Percentiles rank a stretch among this genome's conserved stretches.
phyloP scores from a whole-genome alignment of 2,888 invertebrate genomes.

The Orthosia cruda region DNA sequence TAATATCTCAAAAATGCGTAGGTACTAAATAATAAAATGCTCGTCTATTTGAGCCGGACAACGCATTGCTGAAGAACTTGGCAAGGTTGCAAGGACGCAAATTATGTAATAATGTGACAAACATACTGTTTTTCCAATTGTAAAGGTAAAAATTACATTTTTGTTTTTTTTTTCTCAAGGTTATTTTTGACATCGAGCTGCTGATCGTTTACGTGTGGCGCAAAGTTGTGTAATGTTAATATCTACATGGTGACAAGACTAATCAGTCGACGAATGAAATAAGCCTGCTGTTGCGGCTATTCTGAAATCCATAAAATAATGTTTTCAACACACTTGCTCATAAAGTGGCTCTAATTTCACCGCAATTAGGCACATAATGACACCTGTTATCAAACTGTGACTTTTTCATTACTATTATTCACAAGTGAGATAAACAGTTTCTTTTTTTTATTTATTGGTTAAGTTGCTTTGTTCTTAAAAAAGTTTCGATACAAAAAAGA shows the following conservation, averaged over 20 bases:
- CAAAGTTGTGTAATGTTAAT: background rate
- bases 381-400: too few species aligned
- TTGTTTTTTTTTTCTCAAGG: conserved; percentile 47
- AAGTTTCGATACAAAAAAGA: too few species aligned
- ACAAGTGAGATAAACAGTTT: too few species aligned
- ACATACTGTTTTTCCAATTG: conserved; percentile 60
- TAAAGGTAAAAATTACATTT: conserved; percentile 56
- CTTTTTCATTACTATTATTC: too few species aligned
- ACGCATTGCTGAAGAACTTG: conserved; percentile 82
- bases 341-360: too few species aligned
- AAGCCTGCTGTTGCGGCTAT: too few species aligned
- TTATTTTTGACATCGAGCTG: conserved; percentile 49
- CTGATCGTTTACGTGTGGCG: conserved; percentile 11
- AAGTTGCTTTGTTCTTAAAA: too few species aligned
- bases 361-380: too few species aligned
- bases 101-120: conserved; percentile 69
- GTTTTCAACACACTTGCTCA: too few species aligned
- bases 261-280: background rate
- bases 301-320: too few species aligned
- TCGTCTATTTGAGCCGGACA: conserved; percentile 72
- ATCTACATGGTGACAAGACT: background rate
- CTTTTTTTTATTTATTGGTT: too few species aligned
- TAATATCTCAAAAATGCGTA: conserved; percentile 70
- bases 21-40: conserved; percentile 75
- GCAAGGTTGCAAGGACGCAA: conserved; percentile 82